Base-by-base conservation (phyloP, 2,113 vertebrate genomes). In the Xenopus tropicalis region DNA sequence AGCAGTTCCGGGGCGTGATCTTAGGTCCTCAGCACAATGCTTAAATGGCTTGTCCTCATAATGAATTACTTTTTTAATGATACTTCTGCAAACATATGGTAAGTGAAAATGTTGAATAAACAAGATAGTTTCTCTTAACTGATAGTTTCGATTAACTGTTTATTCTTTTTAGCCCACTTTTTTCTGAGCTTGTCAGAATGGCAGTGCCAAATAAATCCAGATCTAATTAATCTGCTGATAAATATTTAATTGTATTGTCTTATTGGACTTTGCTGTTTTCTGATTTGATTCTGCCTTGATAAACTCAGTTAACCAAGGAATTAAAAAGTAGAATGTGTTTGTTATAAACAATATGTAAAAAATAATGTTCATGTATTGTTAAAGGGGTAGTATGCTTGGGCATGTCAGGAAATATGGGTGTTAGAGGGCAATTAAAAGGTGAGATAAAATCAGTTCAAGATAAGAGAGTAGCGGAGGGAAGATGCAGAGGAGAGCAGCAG, bases 21-120 rank as follows among this genome's bases (percentile, higher is more conserved):
- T 59, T 25, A 14, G 65, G 22, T 43, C 70, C 66, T 83, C 78
- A 48, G 69, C 25, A 66, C 25, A 78, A 51, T 54, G 29, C 74
- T 87, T 82, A 84, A 79, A 74, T 83, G 71, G 58, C 62, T 80
- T 3, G 20, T 78, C 83, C 69, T 76, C 54, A 13, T 80, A 80
- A 84, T 76, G 79, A 86, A 78, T 78, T 71, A 71, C 56, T 62
- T 46, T 79, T 85, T 83, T 85, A 80, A 81, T 80, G 48, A 78
- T 80, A 73, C 42, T 59, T 83, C 72, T 78, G 67, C 71, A 82
- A 80, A 78, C 78, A 82, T 71, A 70, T 20, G 58, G 80, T 48
- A 67, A 84, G 69, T 43, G 71, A 67, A 84, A 85, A 80, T 78
- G 44, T 78, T 78, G 78, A 81, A 81, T 66, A 84, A 83, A 69